phyloP scores from a whole-genome alignment of 2,113 vertebrate genomes.

The Vulpes vulpes region DNA sequence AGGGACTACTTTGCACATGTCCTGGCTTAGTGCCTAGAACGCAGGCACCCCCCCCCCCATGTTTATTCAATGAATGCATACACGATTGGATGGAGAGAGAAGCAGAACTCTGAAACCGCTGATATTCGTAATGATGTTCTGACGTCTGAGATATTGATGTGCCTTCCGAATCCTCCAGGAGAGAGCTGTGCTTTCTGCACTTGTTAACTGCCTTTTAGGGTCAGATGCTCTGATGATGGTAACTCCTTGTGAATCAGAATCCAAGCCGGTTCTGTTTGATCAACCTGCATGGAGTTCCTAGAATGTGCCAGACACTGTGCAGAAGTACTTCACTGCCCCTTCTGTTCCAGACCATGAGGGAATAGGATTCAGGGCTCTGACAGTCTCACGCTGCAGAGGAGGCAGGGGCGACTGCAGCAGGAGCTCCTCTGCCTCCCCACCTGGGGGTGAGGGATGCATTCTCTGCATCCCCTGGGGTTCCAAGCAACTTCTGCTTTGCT shows the following conservation, averaged over 20 bases:
- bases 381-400: neutral
- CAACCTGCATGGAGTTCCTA: neutral
- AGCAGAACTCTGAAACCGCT: neutral
- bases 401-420: neutral
- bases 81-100: neutral
- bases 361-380: neutral
- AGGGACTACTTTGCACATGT: neutral
- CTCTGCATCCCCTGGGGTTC: neutral
- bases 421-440: neutral
- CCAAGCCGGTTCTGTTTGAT: neutral
- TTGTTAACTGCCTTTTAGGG: neutral
- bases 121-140: neutral
- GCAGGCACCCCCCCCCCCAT: neutral
- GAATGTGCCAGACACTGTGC: neutral
- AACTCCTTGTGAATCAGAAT: neutral
- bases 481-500: slow-evolving; percentile 11
- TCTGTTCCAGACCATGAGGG: neutral
- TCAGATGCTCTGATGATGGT: neutral
- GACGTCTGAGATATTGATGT: neutral
- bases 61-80: neutral
- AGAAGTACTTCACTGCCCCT: neutral
- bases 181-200: neutral
- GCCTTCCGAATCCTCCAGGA: neutral
- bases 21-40: neutral
- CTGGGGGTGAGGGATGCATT: neutral